Evolutionary conservation across 2,797 vertebrate species (phyloP).

Genomic region (Argentina silus): DNA sequence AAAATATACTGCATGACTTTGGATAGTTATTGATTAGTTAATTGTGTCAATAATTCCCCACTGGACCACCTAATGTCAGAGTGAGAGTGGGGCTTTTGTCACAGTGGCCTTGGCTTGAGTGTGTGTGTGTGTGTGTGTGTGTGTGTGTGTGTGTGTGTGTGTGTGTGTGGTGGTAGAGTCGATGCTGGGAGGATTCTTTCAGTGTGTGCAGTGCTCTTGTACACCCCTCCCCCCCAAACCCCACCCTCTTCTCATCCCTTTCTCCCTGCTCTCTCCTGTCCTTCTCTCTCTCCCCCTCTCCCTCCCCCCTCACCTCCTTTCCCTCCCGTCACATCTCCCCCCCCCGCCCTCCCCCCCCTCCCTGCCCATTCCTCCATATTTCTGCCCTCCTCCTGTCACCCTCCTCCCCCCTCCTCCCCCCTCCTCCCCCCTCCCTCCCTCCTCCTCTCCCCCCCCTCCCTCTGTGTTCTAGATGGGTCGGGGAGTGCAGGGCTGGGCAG

Average conservation of each 20-base stretch:
- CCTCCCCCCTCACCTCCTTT: constrained; percentile 42
- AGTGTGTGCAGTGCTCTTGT: background rate
- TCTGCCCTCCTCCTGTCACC: constrained; percentile 31
- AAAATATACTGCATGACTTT: too few relatives aligned
- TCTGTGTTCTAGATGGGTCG: constrained; percentile 48
- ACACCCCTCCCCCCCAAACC: background rate
- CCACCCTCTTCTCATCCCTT: background rate
- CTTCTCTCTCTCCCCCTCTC: background rate
- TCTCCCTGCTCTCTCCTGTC: constrained; percentile 3
- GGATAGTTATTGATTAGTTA: too few relatives aligned
- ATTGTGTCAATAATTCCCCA: too few relatives aligned
- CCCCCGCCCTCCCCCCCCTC: constrained; percentile 33
- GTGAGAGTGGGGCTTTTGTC: too few relatives aligned
- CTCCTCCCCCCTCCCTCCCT: constrained; percentile 11
- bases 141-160: too few relatives aligned
- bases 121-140: too few relatives aligned
- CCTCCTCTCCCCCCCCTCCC: constrained; percentile 35
- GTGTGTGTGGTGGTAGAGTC: too few relatives aligned
- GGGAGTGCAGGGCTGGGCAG: constrained; percentile 67
- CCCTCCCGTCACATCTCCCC: constrained; percentile 28
- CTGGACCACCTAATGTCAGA: too few relatives aligned
- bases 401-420: constrained; percentile 28
- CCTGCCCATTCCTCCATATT: constrained; percentile 20
- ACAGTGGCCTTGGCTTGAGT: too few relatives aligned
- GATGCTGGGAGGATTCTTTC: too few relatives aligned